Conservation (phyloP, 2,797 vertebrate genomes). For the Melanotaenia boesemani region DNA sequence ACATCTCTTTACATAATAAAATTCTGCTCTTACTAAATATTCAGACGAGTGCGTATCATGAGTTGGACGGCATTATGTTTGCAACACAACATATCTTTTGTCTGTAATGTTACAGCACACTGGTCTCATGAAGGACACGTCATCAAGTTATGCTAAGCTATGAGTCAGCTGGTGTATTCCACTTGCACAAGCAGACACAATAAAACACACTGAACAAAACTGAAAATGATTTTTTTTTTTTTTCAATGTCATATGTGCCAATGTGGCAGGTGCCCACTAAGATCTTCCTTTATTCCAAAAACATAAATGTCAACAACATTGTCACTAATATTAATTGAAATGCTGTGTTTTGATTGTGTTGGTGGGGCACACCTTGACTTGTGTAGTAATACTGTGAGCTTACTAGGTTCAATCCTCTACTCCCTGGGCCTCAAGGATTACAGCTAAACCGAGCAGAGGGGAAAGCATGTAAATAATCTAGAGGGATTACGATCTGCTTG, state of each 20-base stretch:
- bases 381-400: slow-evolving; percentile 66
- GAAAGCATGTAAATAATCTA: slow-evolving; percentile 82
- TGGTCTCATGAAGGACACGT: slow-evolving; percentile 31
- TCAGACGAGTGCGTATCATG: slow-evolving; percentile 19
- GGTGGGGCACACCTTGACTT: slow-evolving; percentile 62
- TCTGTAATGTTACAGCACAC: slow-evolving; percentile 34
- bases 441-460: slow-evolving; percentile 68
- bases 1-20: slow-evolving; percentile 32
- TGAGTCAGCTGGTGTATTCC: slow-evolving; percentile 33
- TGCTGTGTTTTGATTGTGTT: slow-evolving; percentile 44
- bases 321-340: slow-evolving; percentile 25
- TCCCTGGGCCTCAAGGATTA: slow-evolving; percentile 77
- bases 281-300: slow-evolving; percentile 7
- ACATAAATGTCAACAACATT: slow-evolving; percentile 7
- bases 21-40: slow-evolving; percentile 12
- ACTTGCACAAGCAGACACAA: slow-evolving; percentile 8
- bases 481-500: slow-evolving; percentile 70
- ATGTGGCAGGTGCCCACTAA: neutral
- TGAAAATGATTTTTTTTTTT: neutral
- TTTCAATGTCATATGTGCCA: neutral
- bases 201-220: neutral
- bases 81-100: slow-evolving; percentile 63
- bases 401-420: slow-evolving; percentile 68
- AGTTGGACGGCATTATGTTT: slow-evolving; percentile 42
- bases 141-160: slow-evolving; percentile 34